Conservation (phyloP, 2,113 vertebrate species). For the Calidris pugnax region DNA sequence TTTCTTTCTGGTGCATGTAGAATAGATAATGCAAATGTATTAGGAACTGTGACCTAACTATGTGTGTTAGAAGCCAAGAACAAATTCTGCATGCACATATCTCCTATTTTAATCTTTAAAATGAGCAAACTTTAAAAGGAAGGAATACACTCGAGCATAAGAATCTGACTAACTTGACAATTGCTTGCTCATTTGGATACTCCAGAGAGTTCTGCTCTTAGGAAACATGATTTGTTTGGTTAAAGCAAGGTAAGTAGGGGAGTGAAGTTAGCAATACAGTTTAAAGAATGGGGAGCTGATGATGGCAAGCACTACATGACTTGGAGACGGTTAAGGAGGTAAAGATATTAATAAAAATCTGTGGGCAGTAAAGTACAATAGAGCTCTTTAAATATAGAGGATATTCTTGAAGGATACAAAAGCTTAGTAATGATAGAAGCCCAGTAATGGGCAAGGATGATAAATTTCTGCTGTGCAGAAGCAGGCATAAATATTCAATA, state of each 20-base stretch:
- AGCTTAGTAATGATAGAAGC: slow-evolving; percentile 29
- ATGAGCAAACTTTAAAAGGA: neutral
- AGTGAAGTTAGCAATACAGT: neutral
- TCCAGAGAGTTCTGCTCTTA: neutral
- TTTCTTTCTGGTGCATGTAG: neutral
- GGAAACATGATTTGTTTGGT: neutral
- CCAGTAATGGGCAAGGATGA: neutral
- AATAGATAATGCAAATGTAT: neutral
- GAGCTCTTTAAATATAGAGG: slow-evolving; percentile 33
- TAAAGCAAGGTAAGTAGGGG: neutral
- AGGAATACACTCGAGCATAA: neutral
- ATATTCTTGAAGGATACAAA: slow-evolving; percentile 22
- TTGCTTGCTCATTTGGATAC: neutral
- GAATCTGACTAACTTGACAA: neutral
- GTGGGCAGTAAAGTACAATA: slow-evolving; percentile 23
- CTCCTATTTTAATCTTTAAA: neutral
- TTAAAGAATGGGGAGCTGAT: neutral
- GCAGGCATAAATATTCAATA: slow-evolving; percentile 49
- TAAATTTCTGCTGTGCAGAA: slow-evolving; percentile 37
- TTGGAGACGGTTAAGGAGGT: neutral
- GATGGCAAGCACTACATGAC: neutral
- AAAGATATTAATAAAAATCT: slow-evolving; percentile 59
- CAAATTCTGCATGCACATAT: neutral
- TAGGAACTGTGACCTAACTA: neutral
- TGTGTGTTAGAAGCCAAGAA: neutral